These are phyloP conservation scores for Pipistrellus pipistrellus DNA, from an alignment of 2,797 vertebrate species.

Conservation along the genomic window DNA sequence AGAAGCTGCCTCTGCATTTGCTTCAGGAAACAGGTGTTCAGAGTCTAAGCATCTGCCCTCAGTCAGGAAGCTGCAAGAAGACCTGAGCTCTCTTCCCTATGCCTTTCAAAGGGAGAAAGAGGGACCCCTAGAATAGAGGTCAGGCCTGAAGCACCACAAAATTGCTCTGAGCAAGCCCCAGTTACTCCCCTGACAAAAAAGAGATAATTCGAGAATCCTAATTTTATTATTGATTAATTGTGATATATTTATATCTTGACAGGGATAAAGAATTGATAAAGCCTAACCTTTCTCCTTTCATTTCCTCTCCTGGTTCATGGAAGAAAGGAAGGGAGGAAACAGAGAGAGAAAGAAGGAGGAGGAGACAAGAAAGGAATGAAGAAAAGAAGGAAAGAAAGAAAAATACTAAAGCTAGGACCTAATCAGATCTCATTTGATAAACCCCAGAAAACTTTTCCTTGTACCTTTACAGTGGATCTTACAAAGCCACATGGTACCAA, in stretches of 20 bases:
- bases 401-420: background rate
- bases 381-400: background rate
- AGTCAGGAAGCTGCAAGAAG: fast-evolving
- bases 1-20: background rate
- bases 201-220: background rate
- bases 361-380: background rate
- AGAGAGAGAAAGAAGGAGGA: background rate
- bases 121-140: background rate
- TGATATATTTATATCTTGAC: background rate
- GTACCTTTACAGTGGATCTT: background rate
- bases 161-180: background rate
- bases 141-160: background rate
- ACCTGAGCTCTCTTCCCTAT: background rate
- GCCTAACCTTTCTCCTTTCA: background rate
- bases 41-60: background rate
- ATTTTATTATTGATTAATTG: background rate
- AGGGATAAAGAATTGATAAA: constrained; percentile 1
- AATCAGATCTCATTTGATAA: background rate
- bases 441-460: background rate
- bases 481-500: background rate
- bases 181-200: background rate
- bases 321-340: background rate
- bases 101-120: background rate
- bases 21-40: background rate
- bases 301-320: background rate